phyloP scores from a whole-genome alignment of 2,113 vertebrate species.

The Tiliqua scincoides region DNA sequence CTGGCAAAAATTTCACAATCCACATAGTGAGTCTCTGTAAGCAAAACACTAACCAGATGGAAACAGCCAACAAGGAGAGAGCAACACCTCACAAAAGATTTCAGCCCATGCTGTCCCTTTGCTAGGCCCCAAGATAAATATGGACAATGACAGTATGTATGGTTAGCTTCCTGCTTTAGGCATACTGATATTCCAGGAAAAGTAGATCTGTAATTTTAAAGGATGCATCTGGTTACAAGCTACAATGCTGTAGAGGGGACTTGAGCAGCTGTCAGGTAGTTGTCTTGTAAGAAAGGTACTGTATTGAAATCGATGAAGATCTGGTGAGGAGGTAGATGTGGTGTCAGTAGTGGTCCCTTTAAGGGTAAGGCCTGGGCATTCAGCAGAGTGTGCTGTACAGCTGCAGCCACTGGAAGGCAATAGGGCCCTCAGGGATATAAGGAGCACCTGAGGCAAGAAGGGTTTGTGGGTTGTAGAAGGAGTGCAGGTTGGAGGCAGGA shows the following conservation, averaged over 20 bases:
- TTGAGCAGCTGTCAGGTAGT: not conserved
- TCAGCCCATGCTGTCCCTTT: not conserved
- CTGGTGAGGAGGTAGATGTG: no score
- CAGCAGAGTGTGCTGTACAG: no score
- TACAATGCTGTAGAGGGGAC: not conserved
- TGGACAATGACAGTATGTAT: not conserved
- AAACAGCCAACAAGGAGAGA: not conserved
- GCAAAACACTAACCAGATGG: not conserved
- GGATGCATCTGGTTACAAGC: not conserved
- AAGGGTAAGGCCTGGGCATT: no score
- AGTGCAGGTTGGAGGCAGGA: no score
- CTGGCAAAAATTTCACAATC: not conserved
- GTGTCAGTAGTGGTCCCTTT: no score
- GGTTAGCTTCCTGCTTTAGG: not conserved
- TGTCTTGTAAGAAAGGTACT: not conserved
- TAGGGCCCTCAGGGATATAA: no score
- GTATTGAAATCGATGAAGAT: no score
- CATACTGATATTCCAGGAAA: not conserved
- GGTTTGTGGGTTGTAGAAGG: no score
- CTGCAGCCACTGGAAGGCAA: no score
- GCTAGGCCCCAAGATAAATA: not conserved
- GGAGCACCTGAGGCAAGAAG: no score
- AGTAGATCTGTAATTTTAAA: not conserved
- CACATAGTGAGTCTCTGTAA: not conserved
- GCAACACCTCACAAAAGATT: not conserved